phyloP scores from a whole-genome alignment of 2,797 vertebrate genomes.

The Alectoris magna region DNA sequence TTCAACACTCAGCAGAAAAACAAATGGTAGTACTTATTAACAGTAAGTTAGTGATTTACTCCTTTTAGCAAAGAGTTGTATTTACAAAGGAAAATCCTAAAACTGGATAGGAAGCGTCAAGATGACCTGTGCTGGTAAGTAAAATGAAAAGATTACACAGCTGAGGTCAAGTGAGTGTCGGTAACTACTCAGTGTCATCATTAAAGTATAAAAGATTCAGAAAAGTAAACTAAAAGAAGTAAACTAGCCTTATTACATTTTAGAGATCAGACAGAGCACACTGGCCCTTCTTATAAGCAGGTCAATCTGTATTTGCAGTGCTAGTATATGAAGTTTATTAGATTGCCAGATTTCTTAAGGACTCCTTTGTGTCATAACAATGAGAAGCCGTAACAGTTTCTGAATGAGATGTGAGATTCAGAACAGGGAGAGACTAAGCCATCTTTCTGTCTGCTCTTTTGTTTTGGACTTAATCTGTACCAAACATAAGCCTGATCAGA shows the following conservation, averaged over 20 bases:
- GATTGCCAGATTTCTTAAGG: not conserved
- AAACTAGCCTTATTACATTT: not conserved
- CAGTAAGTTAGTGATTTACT: not conserved
- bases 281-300: not conserved
- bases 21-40: not conserved
- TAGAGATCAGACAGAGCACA: accelerated
- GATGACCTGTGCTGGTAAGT: not conserved
- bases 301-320: not conserved
- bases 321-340: not conserved
- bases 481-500: not conserved
- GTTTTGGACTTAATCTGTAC: not conserved
- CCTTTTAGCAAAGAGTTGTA: not conserved
- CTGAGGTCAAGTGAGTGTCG: not conserved
- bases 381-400: not conserved
- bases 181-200: not conserved
- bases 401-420: not conserved
- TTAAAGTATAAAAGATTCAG: not conserved
- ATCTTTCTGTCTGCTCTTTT: not conserved
- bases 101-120: not conserved
- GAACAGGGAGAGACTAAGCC: not conserved
- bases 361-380: not conserved
- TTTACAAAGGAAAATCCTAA: not conserved
- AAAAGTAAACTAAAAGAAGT: not conserved
- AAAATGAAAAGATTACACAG: not conserved
- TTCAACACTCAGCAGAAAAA: not conserved